A percentile compares a stretch with the other conserved stretches of the same genome.
Conservation (phyloP, 2,888 invertebrate species). For the Drosophila helvetica region DNA sequence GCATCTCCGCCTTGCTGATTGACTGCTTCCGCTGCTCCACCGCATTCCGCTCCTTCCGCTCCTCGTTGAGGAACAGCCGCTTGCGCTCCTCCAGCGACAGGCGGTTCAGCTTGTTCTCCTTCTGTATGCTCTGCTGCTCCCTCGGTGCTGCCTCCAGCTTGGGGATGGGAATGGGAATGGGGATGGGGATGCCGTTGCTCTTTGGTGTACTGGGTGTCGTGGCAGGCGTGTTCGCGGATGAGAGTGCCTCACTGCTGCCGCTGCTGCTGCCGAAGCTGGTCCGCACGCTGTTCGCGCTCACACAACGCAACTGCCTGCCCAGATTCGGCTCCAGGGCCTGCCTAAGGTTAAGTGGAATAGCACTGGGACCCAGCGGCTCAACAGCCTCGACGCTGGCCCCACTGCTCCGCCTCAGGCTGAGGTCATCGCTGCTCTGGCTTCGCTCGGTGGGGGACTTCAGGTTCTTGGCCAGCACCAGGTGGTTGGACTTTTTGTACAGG, state of each 20-base stretch:
- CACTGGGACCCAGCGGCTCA: conserved; percentile 55
- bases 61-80: conserved; percentile 81
- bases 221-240: conserved; percentile 44
- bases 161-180: background rate
- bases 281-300: conserved; percentile 61
- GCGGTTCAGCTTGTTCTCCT: conserved; percentile 42
- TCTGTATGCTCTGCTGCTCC: conserved; percentile 12
- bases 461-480: conserved; percentile 88
- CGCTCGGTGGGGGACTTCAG: conserved; percentile 67
- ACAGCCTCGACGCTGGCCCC: conserved; percentile 73
- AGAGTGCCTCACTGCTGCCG: conserved; percentile 38
- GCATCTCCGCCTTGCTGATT: conserved; percentile 59
- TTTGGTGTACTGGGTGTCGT: conserved; percentile 60
- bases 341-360: conserved; percentile 30
- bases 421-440: conserved; percentile 76
- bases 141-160: background rate
- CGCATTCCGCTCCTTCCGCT: conserved; percentile 69
- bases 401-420: conserved; percentile 83
- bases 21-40: conserved; percentile 81
- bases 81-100: conserved; percentile 81
- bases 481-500: conserved; percentile 85
- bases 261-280: conserved; percentile 53
- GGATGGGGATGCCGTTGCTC: conserved; percentile 11
- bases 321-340: conserved; percentile 52
- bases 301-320: conserved; percentile 65